Conservation (phyloP, 2,888 invertebrate genomes). For the Diarsia dahlii region DNA sequence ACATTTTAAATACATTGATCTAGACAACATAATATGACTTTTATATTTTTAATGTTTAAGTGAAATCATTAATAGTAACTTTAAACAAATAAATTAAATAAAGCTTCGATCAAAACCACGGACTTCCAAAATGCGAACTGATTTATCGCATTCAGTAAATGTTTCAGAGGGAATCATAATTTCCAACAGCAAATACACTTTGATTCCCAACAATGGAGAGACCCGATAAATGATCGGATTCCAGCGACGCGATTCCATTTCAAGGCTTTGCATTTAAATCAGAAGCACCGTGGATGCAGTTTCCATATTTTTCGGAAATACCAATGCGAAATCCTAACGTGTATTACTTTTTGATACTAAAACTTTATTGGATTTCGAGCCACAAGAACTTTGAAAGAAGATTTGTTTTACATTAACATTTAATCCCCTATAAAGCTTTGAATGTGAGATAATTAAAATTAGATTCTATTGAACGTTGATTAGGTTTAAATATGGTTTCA, state of each 20-base stretch:
- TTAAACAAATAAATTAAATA: neutral
- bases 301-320: conserved; percentile 78
- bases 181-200: conserved; percentile 64
- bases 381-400: neutral
- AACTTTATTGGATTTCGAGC: conserved; percentile 39
- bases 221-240: conserved; percentile 76
- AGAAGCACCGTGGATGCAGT: conserved; percentile 77
- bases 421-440: neutral
- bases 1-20: too few species aligned
- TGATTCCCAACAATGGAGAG: conserved; percentile 70
- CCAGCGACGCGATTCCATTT: conserved; percentile 75
- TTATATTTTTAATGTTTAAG: neutral
- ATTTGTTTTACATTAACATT: conserved; percentile 11
- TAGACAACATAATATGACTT: too few species aligned
- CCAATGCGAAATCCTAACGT: conserved; percentile 47
- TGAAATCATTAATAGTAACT: neutral
- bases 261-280: conserved; percentile 84
- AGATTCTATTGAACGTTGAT: conserved; percentile 21
- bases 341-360: conserved; percentile 41
- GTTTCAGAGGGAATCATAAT: conserved; percentile 59
- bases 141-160: conserved; percentile 37
- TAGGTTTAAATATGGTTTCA: conserved; percentile 21
- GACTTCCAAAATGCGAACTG: neutral
- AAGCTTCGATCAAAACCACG: neutral
- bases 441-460: conserved; percentile 24